These are phyloP conservation scores for Acronicta leporina DNA, from an alignment of 2,888 invertebrate genomes.

Conservation along the genomic window DNA sequence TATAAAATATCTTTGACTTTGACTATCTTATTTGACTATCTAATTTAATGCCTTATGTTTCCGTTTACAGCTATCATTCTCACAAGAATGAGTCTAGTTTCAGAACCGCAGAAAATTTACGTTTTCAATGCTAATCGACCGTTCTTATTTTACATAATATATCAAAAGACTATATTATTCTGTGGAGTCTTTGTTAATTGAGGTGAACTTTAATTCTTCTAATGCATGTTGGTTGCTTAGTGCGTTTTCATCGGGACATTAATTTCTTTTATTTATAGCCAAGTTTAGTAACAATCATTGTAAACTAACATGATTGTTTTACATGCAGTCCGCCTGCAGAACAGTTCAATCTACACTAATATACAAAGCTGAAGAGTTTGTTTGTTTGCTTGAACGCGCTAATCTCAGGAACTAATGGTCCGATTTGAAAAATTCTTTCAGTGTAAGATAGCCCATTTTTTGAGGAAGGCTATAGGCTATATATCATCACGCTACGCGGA, in stretches of 20 bases:
- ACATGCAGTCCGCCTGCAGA: too few species aligned
- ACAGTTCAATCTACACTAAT: too few species aligned
- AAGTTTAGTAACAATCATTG: neutral
- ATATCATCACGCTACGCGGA: too few species aligned
- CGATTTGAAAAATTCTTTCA: too few species aligned
- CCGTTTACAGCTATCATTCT: conserved; percentile 32
- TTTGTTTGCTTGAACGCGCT: too few species aligned
- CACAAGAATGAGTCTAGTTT: conserved; percentile 24
- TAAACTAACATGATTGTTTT: neutral
- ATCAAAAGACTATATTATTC: conserved; percentile 45
- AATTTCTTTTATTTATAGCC: too few species aligned
- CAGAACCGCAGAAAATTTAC: conserved; percentile 18
- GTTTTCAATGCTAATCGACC: conserved; percentile 55
- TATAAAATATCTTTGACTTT: too few species aligned
- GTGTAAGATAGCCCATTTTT: too few species aligned
- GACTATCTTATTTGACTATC: too few species aligned
- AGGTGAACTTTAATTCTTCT: conserved; percentile 21
- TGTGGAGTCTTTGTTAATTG: conserved; percentile 43
- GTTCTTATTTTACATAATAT: conserved; percentile 51
- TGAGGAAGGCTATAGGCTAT: too few species aligned
- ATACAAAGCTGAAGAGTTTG: too few species aligned
- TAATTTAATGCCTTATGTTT: neutral
- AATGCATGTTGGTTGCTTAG: neutral
- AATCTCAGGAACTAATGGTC: too few species aligned
- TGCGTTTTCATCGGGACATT: neutral